Evolutionary conservation across 2,797 vertebrate species (phyloP).

Genomic region (Decapterus maruadsi): DNA sequence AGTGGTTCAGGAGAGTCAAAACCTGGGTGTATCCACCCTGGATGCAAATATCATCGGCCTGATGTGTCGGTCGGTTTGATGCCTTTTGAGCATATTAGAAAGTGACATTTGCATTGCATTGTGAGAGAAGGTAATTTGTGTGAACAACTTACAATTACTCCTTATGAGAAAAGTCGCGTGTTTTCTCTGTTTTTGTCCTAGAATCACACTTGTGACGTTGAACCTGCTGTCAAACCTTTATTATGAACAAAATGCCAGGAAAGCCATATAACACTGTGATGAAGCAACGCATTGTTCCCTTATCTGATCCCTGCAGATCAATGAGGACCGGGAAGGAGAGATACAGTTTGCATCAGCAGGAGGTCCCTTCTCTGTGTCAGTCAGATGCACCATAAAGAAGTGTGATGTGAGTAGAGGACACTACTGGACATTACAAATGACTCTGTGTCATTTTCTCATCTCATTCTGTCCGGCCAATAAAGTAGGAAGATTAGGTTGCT

Average conservation of each 20-base stretch:
- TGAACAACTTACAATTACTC: neutral
- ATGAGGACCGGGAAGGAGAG: slow-evolving; percentile 90
- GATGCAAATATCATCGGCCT: too few relatives aligned
- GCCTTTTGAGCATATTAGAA: neutral
- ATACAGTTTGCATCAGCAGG: slow-evolving; percentile 88
- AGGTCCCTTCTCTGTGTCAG: slow-evolving; percentile 88
- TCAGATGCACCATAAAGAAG: slow-evolving; percentile 91
- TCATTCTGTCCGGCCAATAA: neutral
- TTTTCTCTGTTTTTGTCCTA: slow-evolving; percentile 2
- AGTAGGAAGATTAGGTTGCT: too few relatives aligned
- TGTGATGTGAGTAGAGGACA: slow-evolving; percentile 85
- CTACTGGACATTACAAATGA: neutral
- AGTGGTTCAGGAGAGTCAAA: too few relatives aligned
- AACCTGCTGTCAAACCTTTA: slow-evolving; percentile 1
- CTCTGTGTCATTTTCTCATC: neutral
- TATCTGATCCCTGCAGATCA: slow-evolving; percentile 82
- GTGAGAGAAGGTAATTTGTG: neutral
- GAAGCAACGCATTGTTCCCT: slow-evolving; percentile 9
- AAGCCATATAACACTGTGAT: neutral
- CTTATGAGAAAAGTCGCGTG: neutral
- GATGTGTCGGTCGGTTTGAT: neutral
- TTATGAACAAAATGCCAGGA: neutral
- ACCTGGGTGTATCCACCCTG: too few relatives aligned
- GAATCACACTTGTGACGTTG: neutral
- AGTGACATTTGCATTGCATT: neutral